Conservation (phyloP, 2,797 vertebrate species). For the Xiphorhynchus erythropygius region DNA sequence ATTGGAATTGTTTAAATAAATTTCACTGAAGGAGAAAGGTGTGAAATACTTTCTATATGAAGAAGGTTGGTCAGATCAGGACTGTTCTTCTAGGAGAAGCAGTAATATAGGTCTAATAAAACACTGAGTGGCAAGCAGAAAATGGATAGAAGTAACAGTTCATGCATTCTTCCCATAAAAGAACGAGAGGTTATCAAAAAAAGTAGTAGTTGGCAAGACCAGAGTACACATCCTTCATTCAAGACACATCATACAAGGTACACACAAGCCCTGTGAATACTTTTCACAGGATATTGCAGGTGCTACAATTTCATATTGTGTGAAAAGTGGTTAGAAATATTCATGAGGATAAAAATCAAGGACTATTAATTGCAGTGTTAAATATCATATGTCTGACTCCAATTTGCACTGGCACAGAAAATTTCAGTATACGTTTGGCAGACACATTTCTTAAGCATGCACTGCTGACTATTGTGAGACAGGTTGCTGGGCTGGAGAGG, state of each 20-base stretch:
- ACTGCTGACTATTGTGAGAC: background rate
- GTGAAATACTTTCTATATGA: background rate
- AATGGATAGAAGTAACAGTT: background rate
- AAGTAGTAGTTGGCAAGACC: background rate
- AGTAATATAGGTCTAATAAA: background rate
- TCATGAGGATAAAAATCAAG: background rate
- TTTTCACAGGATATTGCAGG: background rate
- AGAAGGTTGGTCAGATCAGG: background rate
- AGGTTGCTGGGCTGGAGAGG: background rate
- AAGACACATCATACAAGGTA: background rate
- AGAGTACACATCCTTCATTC: background rate
- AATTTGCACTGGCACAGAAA: background rate
- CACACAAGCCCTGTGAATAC: background rate
- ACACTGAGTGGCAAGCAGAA: background rate
- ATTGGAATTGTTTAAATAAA: background rate
- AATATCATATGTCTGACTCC: background rate
- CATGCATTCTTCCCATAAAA: background rate
- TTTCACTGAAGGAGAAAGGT: background rate
- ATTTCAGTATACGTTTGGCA: background rate
- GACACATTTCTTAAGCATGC: background rate
- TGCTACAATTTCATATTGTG: background rate
- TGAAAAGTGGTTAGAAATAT: background rate
- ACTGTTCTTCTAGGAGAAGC: background rate
- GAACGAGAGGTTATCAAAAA: background rate
- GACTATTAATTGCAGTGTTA: background rate